phyloP scores from a whole-genome alignment of 1,140 invertebrate genomes.

The Hypsibius dujardini region DNA sequence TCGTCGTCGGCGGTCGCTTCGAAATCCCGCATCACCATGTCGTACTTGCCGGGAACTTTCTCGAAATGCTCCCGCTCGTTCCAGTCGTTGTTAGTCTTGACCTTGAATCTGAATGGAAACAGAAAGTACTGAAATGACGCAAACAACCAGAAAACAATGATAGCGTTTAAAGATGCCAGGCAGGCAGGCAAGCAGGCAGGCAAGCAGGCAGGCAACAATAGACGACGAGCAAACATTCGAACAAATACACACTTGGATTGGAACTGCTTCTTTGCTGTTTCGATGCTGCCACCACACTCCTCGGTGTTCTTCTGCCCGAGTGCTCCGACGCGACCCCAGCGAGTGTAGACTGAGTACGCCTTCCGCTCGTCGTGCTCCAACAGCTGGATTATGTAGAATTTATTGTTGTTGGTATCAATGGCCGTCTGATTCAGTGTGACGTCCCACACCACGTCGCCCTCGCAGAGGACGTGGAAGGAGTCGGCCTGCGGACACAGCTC shows the following conservation, averaged over 20 bases:
- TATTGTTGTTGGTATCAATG: conserved; percentile 42
- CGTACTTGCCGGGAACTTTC: conserved; percentile 53
- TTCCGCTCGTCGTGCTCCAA: conserved; percentile 34
- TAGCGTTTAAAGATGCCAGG: too few species aligned
- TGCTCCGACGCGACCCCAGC: conserved; percentile 41
- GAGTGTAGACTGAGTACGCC: conserved; percentile 36
- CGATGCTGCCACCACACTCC: conserved; percentile 31
- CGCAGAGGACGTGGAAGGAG: conserved; percentile 32
- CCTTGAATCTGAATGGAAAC: conserved; percentile 43
- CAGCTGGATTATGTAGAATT: conserved; percentile 41
- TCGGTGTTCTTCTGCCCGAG: conserved; percentile 35
- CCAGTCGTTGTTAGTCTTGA: conserved; percentile 74
- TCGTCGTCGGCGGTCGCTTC: too few species aligned
- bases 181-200: too few species aligned
- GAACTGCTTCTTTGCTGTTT: conserved; percentile 35
- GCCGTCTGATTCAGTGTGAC: conserved; percentile 42
- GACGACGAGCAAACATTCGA: too few species aligned
- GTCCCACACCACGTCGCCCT: conserved; percentile 35
- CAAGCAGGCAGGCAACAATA: too few species aligned
- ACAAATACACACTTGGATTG: conserved; percentile 34
- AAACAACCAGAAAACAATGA: too few species aligned
- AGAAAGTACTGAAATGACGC: too few species aligned
- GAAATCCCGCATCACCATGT: conserved; percentile 30
- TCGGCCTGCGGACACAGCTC: conserved; percentile 31
- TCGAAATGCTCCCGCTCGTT: conserved; percentile 46